Evolutionary conservation across 2,888 invertebrate genomes (phyloP).

Genomic region (Doris montereyensis): DNA sequence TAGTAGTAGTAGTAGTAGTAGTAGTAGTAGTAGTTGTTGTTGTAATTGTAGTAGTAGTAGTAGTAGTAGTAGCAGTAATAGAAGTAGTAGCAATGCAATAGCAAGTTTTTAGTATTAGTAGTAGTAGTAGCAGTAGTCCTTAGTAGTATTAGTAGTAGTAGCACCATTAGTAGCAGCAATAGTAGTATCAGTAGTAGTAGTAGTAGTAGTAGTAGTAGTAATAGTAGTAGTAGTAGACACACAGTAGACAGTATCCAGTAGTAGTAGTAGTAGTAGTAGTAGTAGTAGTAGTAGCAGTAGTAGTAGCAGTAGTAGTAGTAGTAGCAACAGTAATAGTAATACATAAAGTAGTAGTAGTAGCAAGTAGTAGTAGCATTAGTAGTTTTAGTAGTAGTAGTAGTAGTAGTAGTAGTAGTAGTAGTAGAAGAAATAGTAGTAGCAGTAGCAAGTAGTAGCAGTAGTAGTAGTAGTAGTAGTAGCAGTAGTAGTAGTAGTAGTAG

Average conservation of each 20-base stretch:
- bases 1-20: conserved; percentile 13
- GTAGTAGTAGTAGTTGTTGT: not conserved
- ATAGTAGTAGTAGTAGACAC: conserved; percentile 10
- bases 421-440: no score
- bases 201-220: conserved; percentile 11
- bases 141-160: conserved; percentile 15
- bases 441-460: not conserved
- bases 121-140: conserved; percentile 11
- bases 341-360: not conserved
- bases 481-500: conserved; percentile 28
- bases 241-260: not conserved
- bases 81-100: conserved; percentile 8
- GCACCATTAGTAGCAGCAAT: conserved; percentile 17
- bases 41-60: conserved; percentile 4
- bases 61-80: conserved; percentile 16
- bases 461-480: conserved; percentile 6
- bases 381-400: no score
- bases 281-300: conserved; percentile 18
- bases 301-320: not conserved
- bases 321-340: not conserved
- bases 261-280: conserved; percentile 19
- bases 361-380: no score
- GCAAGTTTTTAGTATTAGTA: conserved; percentile 4
- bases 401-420: no score
- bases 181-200: conserved; percentile 14